Base-by-base conservation (phyloP, 2,888 invertebrate species). In the Schizaphis graminum region DNA sequence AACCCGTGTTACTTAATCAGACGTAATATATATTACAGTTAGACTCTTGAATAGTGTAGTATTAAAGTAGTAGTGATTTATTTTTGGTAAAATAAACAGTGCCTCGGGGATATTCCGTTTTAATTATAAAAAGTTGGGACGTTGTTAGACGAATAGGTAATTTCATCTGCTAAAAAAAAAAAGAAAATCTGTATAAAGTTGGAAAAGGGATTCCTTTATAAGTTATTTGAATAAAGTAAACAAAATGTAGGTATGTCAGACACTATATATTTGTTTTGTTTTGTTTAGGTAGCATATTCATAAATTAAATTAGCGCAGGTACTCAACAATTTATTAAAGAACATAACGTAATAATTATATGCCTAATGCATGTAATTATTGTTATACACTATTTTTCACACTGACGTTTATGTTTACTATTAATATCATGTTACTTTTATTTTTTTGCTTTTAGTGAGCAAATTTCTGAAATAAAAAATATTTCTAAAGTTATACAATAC, bases 101-200 rank as follows among this genome's bases (percentile, higher is more conserved):
- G n/a, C 41, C 56, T n/a, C 4, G 5, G 28, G 84, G 7, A 91
- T n/a, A 47, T 91, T 56, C 41, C 28, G 41, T 67, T 93, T 93
- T 89, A 89, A 89, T 93, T 89, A 93, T n/a, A 53, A 77, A 88
- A 77, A 93, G 67, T 16, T 10, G 47, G 88, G 49, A 67, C 35
- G 49, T 92, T 35, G 35, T 77, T 77, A 24, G 77, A 77, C 21
- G 8, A 35, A 35, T 77, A 11, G 35, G 77, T 35, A 21, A 77
- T 77, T 77, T 35, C 35, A 77, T 35, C 77, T 35, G 35, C 35
- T 77, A 35, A 35, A 77, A 35, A 57, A 57, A 57, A 57, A 26
- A 77, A 77, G 11, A 77, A 35, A 77, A 35, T 2, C 2, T 77
- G 35, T 21, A 3, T 21, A 35, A 2, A 35, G 21, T 77, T 77